Conservation (phyloP, 2,888 invertebrate genomes). For the Boloria selene region DNA sequence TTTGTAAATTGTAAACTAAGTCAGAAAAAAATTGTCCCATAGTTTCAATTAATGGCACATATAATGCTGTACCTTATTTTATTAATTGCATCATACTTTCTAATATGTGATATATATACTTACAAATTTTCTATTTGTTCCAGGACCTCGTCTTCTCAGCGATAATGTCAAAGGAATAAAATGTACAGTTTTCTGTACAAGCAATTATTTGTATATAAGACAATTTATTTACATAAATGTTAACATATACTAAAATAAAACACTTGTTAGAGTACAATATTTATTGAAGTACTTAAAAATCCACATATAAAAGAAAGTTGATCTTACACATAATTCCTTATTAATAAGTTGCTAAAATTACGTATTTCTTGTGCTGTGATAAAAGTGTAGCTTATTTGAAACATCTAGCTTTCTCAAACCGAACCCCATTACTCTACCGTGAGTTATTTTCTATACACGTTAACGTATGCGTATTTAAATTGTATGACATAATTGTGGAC, state of each 20-base stretch:
- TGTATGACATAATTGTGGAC: no score
- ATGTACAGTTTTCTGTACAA: no score
- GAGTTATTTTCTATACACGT: constrained; percentile 4
- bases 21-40: no score
- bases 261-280: constrained; percentile 45
- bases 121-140: constrained; percentile 45
- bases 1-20: no score
- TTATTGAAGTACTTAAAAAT: constrained; percentile 53
- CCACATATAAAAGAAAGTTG: constrained; percentile 55
- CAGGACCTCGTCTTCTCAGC: constrained; percentile 65
- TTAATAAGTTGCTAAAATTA: constrained; percentile 37
- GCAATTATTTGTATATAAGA: constrained; percentile 13
- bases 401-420: constrained; percentile 35
- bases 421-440: constrained; percentile 21
- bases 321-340: constrained; percentile 40
- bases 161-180: constrained; percentile 69
- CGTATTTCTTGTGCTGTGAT: constrained; percentile 44
- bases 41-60: no score
- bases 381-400: constrained; percentile 24
- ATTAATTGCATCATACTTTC: background rate
- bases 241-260: constrained; percentile 44
- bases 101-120: background rate
- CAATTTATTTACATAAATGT: constrained; percentile 20
- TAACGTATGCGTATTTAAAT: constrained; percentile 1
- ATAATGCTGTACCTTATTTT: background rate